Evolutionary conservation across 2,888 invertebrate genomes (phyloP).

Genomic region (Drosophila birchii): DNA sequence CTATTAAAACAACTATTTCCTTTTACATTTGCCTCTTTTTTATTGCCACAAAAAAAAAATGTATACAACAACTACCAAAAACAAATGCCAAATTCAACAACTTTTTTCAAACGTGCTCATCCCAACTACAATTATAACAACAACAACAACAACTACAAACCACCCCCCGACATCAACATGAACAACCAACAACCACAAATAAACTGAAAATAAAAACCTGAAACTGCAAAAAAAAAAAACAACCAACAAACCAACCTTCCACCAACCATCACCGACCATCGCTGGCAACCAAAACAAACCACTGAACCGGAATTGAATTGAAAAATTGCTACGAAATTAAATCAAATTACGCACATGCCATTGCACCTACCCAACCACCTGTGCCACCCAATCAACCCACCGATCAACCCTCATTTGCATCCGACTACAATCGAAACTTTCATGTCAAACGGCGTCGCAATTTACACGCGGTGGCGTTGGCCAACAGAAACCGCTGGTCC

Average conservation of each 20-base stretch:
- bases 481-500: slow-evolving; percentile 93
- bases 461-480: slow-evolving; percentile 69
- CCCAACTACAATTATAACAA: slow-evolving; percentile 48
- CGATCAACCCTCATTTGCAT: slow-evolving; percentile 62
- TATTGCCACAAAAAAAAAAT: slow-evolving; percentile 52
- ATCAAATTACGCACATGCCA: slow-evolving; percentile 72
- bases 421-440: slow-evolving; percentile 72
- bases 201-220: slow-evolving; percentile 36
- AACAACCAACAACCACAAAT: slow-evolving; percentile 60
- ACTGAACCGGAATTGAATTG: slow-evolving; percentile 66
- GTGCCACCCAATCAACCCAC: slow-evolving; percentile 25
- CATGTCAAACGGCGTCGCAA: slow-evolving; percentile 80
- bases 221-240: slow-evolving; percentile 28
- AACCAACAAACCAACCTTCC: slow-evolving; percentile 32
- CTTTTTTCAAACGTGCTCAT: slow-evolving; percentile 74
- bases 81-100: slow-evolving; percentile 59
- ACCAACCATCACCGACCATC: slow-evolving; percentile 53
- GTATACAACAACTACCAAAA: slow-evolving; percentile 39
- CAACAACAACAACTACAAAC: slow-evolving; percentile 48
- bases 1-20: slow-evolving; percentile 81
- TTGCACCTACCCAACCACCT: slow-evolving; percentile 30
- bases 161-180: slow-evolving; percentile 39
- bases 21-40: slow-evolving; percentile 76
- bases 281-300: slow-evolving; percentile 48
- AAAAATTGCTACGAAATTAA: slow-evolving; percentile 70